A percentile compares a stretch with the other conserved stretches of the same genome.
phyloP scores from a whole-genome alignment of 2,113 vertebrate genomes.

The Trichomycterus rosablanca region DNA sequence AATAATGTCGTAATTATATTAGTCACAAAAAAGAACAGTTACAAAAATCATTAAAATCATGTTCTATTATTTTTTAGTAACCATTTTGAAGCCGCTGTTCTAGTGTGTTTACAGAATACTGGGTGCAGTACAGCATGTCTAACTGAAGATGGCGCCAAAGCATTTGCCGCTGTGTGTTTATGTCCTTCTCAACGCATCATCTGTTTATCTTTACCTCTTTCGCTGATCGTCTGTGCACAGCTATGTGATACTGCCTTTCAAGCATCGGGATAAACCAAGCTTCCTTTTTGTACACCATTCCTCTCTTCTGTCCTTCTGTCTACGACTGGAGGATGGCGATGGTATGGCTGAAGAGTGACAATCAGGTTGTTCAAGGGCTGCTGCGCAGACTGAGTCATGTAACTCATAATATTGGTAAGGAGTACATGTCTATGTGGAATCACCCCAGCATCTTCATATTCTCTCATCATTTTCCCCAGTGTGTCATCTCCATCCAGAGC shows the following conservation, averaged over 20 bases:
- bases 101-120: too few relatives aligned
- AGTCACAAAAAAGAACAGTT: too few relatives aligned
- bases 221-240: constrained; percentile 30
- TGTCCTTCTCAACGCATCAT: constrained; percentile 18
- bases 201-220: too few relatives aligned
- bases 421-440: constrained; percentile 17
- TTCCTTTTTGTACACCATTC: too few relatives aligned
- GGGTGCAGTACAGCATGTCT: too few relatives aligned
- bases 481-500: neutral
- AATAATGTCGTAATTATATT: too few relatives aligned
- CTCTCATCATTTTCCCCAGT: neutral
- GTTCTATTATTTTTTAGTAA: too few relatives aligned
- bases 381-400: constrained; percentile 41
- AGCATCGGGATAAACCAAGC: too few relatives aligned
- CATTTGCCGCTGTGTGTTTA: too few relatives aligned
- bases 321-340: constrained; percentile 36
- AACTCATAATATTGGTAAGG: constrained; percentile 44
- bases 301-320: constrained; percentile 4
- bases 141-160: too few relatives aligned
- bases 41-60: too few relatives aligned
- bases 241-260: constrained; percentile 1
- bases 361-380: constrained; percentile 28
- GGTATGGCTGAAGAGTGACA: constrained; percentile 40
- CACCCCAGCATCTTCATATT: neutral
- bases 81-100: too few relatives aligned